Base-by-base conservation (phyloP, 2,888 invertebrate species). In the Mesodorylaimus sp. region DNA sequence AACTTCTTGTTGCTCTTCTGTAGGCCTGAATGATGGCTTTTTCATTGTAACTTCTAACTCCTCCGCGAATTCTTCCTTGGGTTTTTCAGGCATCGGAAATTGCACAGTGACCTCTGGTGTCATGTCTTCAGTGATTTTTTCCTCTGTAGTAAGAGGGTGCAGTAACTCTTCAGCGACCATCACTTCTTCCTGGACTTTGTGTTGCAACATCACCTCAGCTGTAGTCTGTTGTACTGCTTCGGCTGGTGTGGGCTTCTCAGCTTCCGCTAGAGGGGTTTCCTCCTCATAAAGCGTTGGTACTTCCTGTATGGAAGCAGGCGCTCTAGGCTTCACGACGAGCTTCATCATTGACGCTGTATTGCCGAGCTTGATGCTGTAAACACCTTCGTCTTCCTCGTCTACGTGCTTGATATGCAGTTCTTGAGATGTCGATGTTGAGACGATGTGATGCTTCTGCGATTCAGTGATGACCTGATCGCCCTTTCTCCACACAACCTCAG, bases 71-170 rank as follows among this genome's bases (percentile, higher is more conserved):
- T 37, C 43, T 48, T 53, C 83, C 58, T 81, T 81, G 10, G 83
- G 84, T 51, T 85, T 70, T 71, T 85, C 85, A 47, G 80, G 71
- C 45, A 85, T 68, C 1, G 84, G 81, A 25, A 76, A 76, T 69
- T 83, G 80, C 10, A 83, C 83, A n/a, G n/a, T n/a, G n/a, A n/a
- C n/a, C n/a, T n/a, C n/a, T 3, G 80, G 77, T 1, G 82, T 83
- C 63, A 84, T 84, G 58, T 83, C 81, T 61, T 78, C 78, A 1
- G 78, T 80, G 57, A 39, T 21, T 39, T 39, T 21, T n/a, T 39
- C 13, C 21, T n/a, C n/a, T n/a, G n/a, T n/a, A n/a, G n/a, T n/a
- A n/a, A n/a, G n/a, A n/a, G n/a, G n/a, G n/a, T n/a, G n/a, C n/a
- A n/a, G n/a, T n/a, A n/a, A n/a, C n/a, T n/a, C n/a, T n/a, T n/a